A percentile compares a stretch with the other conserved stretches of the same genome.
Conservation (phyloP, 2,113 vertebrate genomes). For the Chaenocephalus aceratus region DNA sequence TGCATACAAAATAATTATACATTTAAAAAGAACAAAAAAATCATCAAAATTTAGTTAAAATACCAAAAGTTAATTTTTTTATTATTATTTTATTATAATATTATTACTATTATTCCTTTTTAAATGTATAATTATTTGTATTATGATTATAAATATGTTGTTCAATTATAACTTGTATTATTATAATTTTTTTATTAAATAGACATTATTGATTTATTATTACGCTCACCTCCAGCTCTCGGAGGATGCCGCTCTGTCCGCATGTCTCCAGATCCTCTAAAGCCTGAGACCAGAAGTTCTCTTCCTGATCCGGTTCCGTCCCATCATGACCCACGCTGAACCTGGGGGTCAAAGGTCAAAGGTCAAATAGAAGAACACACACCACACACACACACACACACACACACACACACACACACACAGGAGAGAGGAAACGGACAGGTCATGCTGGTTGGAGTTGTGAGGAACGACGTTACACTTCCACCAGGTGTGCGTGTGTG, state of each 20-base stretch:
- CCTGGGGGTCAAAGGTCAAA: slow-evolving; percentile 73
- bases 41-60: too few species aligned
- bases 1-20: too few species aligned
- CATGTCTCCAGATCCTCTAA: slow-evolving; percentile 98
- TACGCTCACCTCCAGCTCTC: slow-evolving; percentile 93
- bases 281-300: slow-evolving; percentile 99
- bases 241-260: slow-evolving; percentile 96
- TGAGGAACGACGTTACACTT: slow-evolving; percentile 19
- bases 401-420: slow-evolving; percentile 17
- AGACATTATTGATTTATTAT: too few species aligned
- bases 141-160: too few species aligned
- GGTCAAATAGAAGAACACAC: slow-evolving; percentile 42
- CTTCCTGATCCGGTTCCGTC: slow-evolving; percentile 94
- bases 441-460: slow-evolving; percentile 51
- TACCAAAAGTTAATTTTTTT: too few species aligned
- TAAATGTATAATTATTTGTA: too few species aligned
- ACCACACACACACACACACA: slow-evolving; percentile 5
- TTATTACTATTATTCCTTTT: too few species aligned
- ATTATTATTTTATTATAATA: too few species aligned
- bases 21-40: too few species aligned
- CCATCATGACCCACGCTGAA: slow-evolving; percentile 90
- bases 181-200: too few species aligned
- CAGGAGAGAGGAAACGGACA: background rate
- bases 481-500: slow-evolving; percentile 24
- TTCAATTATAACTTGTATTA: too few species aligned